Percentiles rank a stretch among this genome's conserved stretches.
Evolutionary conservation across 2,113 vertebrate species (phyloP).

Genomic region (Eulacestoma nigropectus): DNA sequence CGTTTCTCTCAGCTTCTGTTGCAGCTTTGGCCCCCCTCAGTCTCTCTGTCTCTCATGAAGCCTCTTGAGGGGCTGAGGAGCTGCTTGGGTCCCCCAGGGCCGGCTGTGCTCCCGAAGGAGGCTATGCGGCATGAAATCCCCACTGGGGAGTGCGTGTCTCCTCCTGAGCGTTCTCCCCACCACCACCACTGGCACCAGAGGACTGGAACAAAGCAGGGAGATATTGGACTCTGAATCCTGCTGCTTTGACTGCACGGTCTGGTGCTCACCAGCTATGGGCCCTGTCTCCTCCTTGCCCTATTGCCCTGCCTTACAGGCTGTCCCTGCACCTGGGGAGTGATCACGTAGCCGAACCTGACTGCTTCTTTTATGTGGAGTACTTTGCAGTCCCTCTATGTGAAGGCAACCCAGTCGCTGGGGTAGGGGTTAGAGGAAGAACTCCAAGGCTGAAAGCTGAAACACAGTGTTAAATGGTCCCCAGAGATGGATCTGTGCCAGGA

Average conservation of each 20-base stretch:
- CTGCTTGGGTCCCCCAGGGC: background rate
- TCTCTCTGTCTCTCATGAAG: background rate
- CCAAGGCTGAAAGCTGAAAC: constrained; percentile 7
- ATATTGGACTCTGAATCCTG: background rate
- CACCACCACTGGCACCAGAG: fast-evolving
- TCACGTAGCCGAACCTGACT: background rate
- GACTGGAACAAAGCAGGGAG: background rate
- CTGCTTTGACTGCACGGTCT: background rate
- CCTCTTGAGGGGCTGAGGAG: background rate
- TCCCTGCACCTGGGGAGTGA: background rate
- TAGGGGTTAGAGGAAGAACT: background rate
- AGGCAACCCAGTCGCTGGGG: background rate
- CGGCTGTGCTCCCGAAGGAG: background rate
- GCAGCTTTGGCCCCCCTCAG: background rate
- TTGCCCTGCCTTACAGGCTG: background rate
- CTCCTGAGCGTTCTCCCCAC: background rate
- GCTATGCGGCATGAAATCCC: background rate
- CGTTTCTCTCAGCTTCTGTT: background rate
- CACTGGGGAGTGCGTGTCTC: background rate
- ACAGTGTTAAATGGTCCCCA: background rate
- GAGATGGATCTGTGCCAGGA: background rate
- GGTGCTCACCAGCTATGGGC: background rate
- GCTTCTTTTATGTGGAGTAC: background rate
- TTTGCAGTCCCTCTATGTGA: background rate
- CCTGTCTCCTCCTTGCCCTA: background rate